Base-by-base conservation (phyloP, 2,888 invertebrate genomes). In the Yponomeuta evonymella region DNA sequence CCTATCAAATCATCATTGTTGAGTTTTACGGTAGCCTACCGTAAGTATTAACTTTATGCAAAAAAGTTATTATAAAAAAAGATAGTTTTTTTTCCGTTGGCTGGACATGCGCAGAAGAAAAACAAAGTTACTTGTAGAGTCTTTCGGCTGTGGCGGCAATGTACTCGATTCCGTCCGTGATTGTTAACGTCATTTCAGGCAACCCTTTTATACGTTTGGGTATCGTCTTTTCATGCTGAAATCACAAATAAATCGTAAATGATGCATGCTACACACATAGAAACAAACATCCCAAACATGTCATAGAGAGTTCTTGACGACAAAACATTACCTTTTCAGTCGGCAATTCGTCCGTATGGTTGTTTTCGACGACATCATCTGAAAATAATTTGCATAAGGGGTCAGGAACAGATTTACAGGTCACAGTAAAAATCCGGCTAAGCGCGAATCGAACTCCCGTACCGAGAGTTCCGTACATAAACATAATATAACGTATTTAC, bases 101-200 rank as follows among this genome's bases (percentile, higher is more conserved):
- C 1, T 23, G 23, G 23, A 23, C 23, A 23, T 23, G 1, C 23
- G 23, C 3, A 33, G 43, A 43, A 8, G 43, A 48, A 51, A 30
- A 23, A 69, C 51, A 48, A 29, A 82, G 86, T 84, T 76, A 91
- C 90, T 90, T 90, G 48, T 81, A 77, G 8, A 88, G 51, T 79
- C 86, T 83, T 78, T 90, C 89, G 64, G 80, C 77, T 68, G 84
- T 74, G 3, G 87, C 85, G 3, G 81, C 84, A 68, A 87, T 75
- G 74, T 84, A 89, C 70, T 90, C 88, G 29, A 89, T 84, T 62
- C 84, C 83, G 48, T 80, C 77, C 9, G 86, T 86, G 15, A 90
- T 86, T 1, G 78, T 83, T 0, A 87, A 48, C 0, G 89, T 86
- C 79, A 88, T 81, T 69, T 87, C 86, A 12, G 85, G 85, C 23